Percentiles rank a stretch among this genome's conserved stretches.
phyloP scores from a whole-genome alignment of 2,888 invertebrate genomes.

The Carcina quercana region DNA sequence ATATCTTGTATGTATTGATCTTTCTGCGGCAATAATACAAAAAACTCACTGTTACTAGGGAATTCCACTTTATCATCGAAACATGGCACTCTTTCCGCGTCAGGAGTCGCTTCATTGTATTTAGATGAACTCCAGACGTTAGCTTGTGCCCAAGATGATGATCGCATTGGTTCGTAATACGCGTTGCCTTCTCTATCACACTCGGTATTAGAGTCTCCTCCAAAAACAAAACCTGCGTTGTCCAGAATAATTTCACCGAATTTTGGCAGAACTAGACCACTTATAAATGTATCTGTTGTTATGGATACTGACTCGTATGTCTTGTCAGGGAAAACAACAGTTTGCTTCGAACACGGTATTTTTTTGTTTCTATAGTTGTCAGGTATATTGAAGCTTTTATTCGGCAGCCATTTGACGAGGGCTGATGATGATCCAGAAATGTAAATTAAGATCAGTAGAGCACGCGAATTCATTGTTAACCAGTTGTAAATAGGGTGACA shows the following conservation, averaged over 20 bases:
- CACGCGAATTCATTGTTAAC: conserved; percentile 6
- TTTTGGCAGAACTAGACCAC: conserved; percentile 47
- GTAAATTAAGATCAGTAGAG: conserved; percentile 5
- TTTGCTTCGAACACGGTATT: conserved; percentile 55
- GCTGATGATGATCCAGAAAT: conserved; percentile 27
- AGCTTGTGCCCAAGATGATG: conserved; percentile 48
- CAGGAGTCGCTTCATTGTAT: conserved; percentile 64
- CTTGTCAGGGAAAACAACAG: conserved; percentile 48
- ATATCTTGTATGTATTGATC: conserved; percentile 29
- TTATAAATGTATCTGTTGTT: conserved; percentile 31
- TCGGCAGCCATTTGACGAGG: conserved; percentile 52
- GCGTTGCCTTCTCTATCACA: conserved; percentile 34
- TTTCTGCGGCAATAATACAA: conserved; percentile 35
- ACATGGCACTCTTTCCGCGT: conserved; percentile 64
- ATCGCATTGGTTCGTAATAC: conserved; percentile 40
- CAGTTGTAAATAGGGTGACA: conserved; percentile 18
- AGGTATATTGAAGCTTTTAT: conserved; percentile 46
- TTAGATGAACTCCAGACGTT: conserved; percentile 55
- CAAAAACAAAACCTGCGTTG: conserved; percentile 39
- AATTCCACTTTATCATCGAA: conserved; percentile 56
- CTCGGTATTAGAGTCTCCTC: conserved; percentile 31
- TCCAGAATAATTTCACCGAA: conserved; percentile 50
- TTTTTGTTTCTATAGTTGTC: conserved; percentile 45
- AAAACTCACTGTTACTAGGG: conserved; percentile 35
- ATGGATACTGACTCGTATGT: conserved; percentile 37